Evolutionary conservation across 1,140 invertebrate species (phyloP).

Genomic region (Onthophagus taurus): DNA sequence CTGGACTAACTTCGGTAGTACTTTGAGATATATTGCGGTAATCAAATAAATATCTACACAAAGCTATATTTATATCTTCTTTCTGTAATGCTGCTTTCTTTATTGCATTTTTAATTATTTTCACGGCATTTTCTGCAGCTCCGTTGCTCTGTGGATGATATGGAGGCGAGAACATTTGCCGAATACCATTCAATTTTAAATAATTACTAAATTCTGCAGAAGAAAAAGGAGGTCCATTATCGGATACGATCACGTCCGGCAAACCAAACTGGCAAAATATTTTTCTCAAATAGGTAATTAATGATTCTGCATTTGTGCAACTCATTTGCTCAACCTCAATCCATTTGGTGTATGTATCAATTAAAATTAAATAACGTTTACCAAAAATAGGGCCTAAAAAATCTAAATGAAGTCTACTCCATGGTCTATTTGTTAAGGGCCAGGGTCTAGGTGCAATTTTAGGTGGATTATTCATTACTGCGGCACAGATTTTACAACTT

Average conservation of each 20-base stretch:
- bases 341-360: conserved; percentile 8
- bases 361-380: neutral
- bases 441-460: neutral
- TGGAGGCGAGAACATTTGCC: conserved; percentile 18
- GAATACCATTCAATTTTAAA: conserved; percentile 20
- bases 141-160: conserved; percentile 25
- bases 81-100: too few relatives aligned
- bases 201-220: conserved; percentile 23
- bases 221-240: conserved; percentile 19
- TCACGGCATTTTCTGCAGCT: conserved; percentile 28
- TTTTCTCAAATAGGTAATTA: neutral
- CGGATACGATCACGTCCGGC: neutral
- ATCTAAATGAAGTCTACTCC: conserved; percentile 2
- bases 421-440: neutral
- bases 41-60: conserved; percentile 8
- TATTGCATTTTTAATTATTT: conserved; percentile 24
- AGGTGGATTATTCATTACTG: neutral
- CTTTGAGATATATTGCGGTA: conserved; percentile 2
- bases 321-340: neutral
- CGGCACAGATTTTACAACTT: neutral
- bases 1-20: conserved; percentile 4
- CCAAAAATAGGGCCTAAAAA: neutral
- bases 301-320: neutral
- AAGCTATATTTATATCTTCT: too few relatives aligned
- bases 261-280: neutral